Evolutionary conservation across 2,113 vertebrate species (phyloP).

Genomic region (Peromyscus leucopus): DNA sequence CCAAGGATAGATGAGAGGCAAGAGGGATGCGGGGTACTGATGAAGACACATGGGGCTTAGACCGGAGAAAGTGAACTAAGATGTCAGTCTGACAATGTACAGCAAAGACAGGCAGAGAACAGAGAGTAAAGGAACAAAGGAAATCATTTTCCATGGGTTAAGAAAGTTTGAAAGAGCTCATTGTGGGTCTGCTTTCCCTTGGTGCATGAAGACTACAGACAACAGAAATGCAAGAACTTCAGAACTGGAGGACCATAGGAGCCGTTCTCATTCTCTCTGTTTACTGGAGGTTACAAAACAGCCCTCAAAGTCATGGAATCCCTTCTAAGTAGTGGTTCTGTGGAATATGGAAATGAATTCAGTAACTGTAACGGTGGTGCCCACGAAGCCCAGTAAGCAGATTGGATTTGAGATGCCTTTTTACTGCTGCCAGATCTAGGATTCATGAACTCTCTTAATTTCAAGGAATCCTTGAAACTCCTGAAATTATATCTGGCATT

Average conservation of each 20-base stretch:
- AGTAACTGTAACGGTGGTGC: not conserved
- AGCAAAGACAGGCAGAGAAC: not conserved
- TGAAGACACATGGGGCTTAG: not conserved
- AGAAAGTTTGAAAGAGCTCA: not conserved
- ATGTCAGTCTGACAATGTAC: constrained; percentile 19
- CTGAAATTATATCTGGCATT: constrained; percentile 33
- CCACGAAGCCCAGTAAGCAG: not conserved
- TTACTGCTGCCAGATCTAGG: not conserved
- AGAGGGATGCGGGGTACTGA: not conserved
- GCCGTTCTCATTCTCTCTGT: not conserved
- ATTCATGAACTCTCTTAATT: constrained; percentile 25
- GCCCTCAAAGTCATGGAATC: not conserved
- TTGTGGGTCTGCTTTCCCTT: not conserved
- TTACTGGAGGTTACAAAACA: not conserved
- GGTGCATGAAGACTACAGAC: not conserved
- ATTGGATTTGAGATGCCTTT: not conserved
- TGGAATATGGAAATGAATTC: constrained; percentile 11
- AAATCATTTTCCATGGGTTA: not conserved
- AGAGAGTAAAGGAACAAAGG: not conserved
- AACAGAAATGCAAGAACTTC: not conserved
- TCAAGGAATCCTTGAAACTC: constrained; percentile 19
- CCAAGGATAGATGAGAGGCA: not conserved
- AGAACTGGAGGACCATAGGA: not conserved
- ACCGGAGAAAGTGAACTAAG: not conserved
- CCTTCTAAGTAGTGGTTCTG: not conserved